These are phyloP conservation scores for Thalassoma bifasciatum DNA, from an alignment of 2,113 vertebrate species.

Conservation along the genomic window DNA sequence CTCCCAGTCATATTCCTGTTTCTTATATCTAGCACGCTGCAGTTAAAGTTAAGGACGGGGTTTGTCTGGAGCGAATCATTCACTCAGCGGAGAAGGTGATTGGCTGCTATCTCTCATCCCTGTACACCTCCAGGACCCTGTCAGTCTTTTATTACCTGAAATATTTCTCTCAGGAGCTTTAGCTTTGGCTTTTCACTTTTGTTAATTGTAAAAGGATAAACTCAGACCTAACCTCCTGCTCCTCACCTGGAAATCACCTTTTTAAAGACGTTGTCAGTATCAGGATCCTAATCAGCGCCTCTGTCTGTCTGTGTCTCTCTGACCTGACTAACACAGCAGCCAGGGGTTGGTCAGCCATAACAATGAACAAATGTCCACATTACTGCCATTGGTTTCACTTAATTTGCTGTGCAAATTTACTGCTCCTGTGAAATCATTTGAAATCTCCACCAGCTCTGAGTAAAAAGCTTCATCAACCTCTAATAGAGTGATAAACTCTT, in stretches of 20 bases:
- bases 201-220: not conserved
- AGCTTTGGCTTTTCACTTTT: not conserved
- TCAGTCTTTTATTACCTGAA: no score
- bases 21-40: no score
- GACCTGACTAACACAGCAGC: slow-evolving; percentile 10
- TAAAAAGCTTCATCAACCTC: slow-evolving; percentile 14
- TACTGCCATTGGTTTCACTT: not conserved
- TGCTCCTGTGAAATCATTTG: not conserved
- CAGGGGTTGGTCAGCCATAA: slow-evolving; percentile 17
- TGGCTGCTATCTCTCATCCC: no score
- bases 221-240: not conserved
- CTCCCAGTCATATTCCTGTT: no score
- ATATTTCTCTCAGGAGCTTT: not conserved
- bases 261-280: not conserved
- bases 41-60: no score
- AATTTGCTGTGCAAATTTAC: not conserved
- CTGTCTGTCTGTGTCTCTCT: not conserved
- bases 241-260: not conserved
- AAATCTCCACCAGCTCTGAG: not conserved
- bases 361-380: slow-evolving; percentile 1
- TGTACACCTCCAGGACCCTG: no score
- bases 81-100: no score
- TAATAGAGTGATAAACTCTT: not conserved
- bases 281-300: not conserved
- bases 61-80: no score